A percentile compares a stretch with the other conserved stretches of the same genome.
phyloP scores from a whole-genome alignment of 1,140 invertebrate genomes.

The Ceratina japonica region DNA sequence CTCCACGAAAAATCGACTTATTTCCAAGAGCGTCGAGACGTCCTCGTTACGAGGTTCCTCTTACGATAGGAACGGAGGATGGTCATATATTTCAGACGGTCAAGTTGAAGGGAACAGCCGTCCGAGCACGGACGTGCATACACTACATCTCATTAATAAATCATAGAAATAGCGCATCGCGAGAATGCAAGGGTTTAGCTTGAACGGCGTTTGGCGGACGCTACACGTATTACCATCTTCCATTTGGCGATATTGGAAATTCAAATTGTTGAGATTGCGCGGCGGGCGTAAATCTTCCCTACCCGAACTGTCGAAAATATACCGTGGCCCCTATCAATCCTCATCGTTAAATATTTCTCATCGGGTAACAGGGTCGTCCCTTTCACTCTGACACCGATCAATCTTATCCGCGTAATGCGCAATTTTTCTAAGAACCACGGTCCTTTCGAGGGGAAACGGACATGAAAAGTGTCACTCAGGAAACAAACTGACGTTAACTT shows the following conservation, averaged over 20 bases:
- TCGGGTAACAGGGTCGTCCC: background rate
- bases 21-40: no score
- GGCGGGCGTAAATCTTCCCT: slow-evolving; percentile 16
- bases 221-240: slow-evolving; percentile 31
- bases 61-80: no score
- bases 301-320: slow-evolving; percentile 23
- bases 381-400: background rate
- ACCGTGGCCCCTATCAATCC: slow-evolving; percentile 18
- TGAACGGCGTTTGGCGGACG: background rate
- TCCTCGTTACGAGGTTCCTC: background rate
- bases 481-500: no score
- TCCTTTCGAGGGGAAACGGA: background rate
- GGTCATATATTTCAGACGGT: background rate
- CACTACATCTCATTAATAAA: slow-evolving; percentile 34
- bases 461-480: background rate
- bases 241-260: slow-evolving; percentile 40
- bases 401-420: background rate
- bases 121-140: background rate
- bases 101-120: background rate
- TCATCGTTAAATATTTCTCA: slow-evolving; percentile 30
- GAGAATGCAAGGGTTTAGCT: slow-evolving; percentile 1
- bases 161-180: slow-evolving; percentile 18
- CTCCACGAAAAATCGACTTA: background rate
- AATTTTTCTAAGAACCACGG: background rate
- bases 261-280: slow-evolving; percentile 33